Percentiles rank a stretch among this genome's conserved stretches.
Evolutionary conservation across 2,888 invertebrate species (phyloP).

Genomic region (Stenodera caucasica): DNA sequence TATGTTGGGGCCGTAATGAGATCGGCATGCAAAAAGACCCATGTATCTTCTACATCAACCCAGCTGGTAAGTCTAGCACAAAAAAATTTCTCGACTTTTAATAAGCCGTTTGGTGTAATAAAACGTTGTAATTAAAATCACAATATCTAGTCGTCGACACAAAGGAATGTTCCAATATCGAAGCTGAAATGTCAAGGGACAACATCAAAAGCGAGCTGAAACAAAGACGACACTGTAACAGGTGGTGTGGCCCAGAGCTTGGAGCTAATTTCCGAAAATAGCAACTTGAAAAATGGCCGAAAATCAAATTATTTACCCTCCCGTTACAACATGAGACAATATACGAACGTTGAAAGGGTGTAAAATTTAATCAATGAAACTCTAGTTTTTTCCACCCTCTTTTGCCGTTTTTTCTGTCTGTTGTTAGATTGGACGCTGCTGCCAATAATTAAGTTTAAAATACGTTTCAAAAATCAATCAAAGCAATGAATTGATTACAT

Average conservation of each 20-base stretch:
- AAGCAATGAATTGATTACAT: background rate
- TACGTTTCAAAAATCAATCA: background rate
- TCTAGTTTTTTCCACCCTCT: background rate
- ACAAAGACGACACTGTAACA: background rate
- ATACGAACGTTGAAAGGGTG: conserved; percentile 11
- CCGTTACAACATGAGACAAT: background rate
- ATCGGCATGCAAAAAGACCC: conserved; percentile 73
- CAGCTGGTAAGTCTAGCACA: conserved; percentile 63
- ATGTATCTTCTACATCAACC: conserved; percentile 72
- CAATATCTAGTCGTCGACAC: background rate
- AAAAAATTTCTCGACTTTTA: background rate
- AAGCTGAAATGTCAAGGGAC: background rate
- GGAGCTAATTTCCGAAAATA: background rate
- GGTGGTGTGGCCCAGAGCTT: background rate
- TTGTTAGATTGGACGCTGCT: background rate
- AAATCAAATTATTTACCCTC: conserved; percentile 4
- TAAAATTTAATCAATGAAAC: conserved; percentile 9
- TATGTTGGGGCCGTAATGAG: conserved; percentile 75
- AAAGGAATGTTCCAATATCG: background rate
- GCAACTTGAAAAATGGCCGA: background rate
- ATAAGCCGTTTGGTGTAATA: no score
- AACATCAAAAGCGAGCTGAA: background rate
- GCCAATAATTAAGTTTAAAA: background rate
- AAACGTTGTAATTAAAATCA: background rate
- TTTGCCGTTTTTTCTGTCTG: background rate